Base-by-base conservation (phyloP, 2,888 invertebrate species). In the Autographa gamma region DNA sequence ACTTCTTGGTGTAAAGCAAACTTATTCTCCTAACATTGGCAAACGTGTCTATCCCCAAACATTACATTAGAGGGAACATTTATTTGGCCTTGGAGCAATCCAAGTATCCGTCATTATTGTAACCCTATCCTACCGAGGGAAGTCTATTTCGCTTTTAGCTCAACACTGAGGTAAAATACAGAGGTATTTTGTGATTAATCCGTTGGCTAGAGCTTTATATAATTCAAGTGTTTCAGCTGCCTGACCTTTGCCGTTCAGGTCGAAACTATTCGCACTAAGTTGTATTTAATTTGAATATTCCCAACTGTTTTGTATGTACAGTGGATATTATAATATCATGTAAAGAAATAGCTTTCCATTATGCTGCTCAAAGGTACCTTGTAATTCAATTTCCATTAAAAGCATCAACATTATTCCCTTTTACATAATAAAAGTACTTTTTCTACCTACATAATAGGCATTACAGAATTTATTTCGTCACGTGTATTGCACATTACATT, bases 151-250 rank as follows among this genome's bases (percentile, higher is more conserved):
- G 71, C 78, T 67, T 16, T 70, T 59, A 68, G 54, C 75, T 63
- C 48, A 59, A 68, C 60, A 48, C 58, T 62, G 32, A 67, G 63
- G 63, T 71, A 74, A 72, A 77, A 66, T 74, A 76, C 65, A 65
- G 70, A 74, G 71, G 77, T 81, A 77, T 82, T 74, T 73, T 48
- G 63, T 79, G 62, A 82, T 81, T 79, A 79, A 77, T 74, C 63
- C 66, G 32, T 63, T 58, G 56, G 62, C 59, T 59, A 48, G 34
- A 67, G 63, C n/a, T 66, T 66, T 64, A 38, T 66, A 64, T 70
- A 73, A 73, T 72, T 76, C 63, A 62, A 64, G 41, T 67, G 25
- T 68, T 60, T 16, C 9, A 66, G 32, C 19, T 63, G 19, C 34
- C 31, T 59, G 31, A 59, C 31, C 54, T 56, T 56, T 25, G 31